phyloP scores from a whole-genome alignment of 1,140 invertebrate species.

The Choristoneura fumiferana region DNA sequence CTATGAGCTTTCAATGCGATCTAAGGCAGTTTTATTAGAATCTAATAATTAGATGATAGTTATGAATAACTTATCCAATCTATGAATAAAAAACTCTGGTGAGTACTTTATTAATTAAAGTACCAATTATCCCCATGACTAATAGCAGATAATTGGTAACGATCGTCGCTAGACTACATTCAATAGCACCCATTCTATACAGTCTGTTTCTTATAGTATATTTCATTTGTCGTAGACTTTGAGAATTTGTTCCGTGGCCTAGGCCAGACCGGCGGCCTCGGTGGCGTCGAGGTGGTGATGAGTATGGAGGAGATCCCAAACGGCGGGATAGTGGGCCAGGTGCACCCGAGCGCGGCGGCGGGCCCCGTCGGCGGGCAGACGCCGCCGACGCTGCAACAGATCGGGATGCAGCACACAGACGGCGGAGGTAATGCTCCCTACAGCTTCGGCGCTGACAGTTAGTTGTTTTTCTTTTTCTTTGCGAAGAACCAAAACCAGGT shows the following conservation, averaged over 20 bases:
- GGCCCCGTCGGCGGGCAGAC: neutral
- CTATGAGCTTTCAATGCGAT: too few species aligned
- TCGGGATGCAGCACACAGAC: neutral
- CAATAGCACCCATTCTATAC: too few species aligned
- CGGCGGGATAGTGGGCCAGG: neutral
- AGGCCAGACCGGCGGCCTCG: constrained; percentile 35
- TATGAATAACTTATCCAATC: too few species aligned
- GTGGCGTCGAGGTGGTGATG: constrained; percentile 53
- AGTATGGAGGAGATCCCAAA: constrained; percentile 48
- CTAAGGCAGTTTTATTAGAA: too few species aligned
- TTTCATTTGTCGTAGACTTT: constrained; percentile 45
- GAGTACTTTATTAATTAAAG: too few species aligned
- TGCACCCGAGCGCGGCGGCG: neutral
- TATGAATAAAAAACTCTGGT: too few species aligned
- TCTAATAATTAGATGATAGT: too few species aligned
- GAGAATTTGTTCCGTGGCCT: constrained; percentile 51
- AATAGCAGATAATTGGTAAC: too few species aligned
- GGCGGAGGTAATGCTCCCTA: constrained; percentile 25
- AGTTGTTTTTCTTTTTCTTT: neutral
- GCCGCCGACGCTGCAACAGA: neutral
- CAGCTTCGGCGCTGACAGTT: constrained; percentile 20
- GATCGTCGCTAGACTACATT: too few species aligned
- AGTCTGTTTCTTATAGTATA: neutral
- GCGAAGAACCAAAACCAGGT: too few species aligned
- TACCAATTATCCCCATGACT: too few species aligned